phyloP scores from a whole-genome alignment of 2,113 vertebrate genomes.

The Hiodon alosoides region DNA sequence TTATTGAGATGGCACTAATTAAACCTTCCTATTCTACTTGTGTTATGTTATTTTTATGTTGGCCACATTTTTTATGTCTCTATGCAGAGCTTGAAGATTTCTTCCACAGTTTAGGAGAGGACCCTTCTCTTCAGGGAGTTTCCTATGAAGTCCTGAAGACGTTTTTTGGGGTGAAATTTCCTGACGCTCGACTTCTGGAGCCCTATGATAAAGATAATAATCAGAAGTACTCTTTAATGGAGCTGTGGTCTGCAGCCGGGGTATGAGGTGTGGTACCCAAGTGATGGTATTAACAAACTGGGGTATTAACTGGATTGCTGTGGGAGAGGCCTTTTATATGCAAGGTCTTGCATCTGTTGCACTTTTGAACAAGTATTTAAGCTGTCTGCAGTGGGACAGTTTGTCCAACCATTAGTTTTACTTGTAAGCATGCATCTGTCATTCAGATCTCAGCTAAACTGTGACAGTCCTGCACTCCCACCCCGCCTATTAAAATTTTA shows the following conservation, averaged over 20 bases:
- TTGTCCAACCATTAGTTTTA: background rate
- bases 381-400: background rate
- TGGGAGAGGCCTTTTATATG: background rate
- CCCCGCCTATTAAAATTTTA: background rate
- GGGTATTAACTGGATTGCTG: background rate
- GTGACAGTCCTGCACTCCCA: background rate
- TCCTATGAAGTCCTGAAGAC: conserved; percentile 42
- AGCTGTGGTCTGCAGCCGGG: conserved; percentile 49
- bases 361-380: conserved; percentile 3
- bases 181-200: conserved; percentile 31
- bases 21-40: background rate
- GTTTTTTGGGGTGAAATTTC: conserved; percentile 38
- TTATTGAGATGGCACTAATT: background rate
- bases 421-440: background rate
- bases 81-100: conserved; percentile 50
- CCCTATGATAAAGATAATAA: conserved; percentile 52
- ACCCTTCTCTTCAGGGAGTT: conserved; percentile 28
- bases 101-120: conserved; percentile 25
- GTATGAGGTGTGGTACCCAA: conserved; percentile 39
- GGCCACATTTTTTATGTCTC: background rate
- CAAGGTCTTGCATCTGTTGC: background rate
- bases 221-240: conserved; percentile 46
- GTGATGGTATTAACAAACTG: conserved; percentile 2
- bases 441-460: background rate
- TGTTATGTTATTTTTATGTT: background rate